These are phyloP conservation scores for Bradypodion pumilum DNA, from an alignment of 2,797 vertebrate genomes.

Conservation along the genomic window DNA sequence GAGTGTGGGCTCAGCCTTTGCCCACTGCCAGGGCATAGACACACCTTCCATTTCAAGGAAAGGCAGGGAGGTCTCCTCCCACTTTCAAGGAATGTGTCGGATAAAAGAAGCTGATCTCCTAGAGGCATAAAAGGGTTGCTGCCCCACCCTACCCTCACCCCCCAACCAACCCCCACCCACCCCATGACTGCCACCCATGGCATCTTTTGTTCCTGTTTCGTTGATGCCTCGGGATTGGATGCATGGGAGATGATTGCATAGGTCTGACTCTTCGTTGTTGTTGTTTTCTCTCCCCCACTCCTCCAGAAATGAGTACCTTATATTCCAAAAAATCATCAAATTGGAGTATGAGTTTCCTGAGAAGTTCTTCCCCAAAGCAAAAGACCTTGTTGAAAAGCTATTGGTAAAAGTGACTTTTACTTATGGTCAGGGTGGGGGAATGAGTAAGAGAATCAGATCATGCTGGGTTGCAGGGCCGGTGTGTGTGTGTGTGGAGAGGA, in stretches of 20 bases:
- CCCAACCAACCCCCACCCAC: too few relatives aligned
- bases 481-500: too few relatives aligned
- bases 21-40: not conserved
- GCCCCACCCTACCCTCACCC: too few relatives aligned
- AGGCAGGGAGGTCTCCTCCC: not conserved
- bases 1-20: too few relatives aligned
- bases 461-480: too few relatives aligned
- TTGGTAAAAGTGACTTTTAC: constrained; percentile 83
- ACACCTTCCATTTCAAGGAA: not conserved
- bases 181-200: too few relatives aligned
- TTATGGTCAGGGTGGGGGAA: too few relatives aligned
- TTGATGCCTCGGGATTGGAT: not conserved
- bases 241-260: constrained; percentile 5
- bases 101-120: too few relatives aligned
- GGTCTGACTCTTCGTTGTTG: constrained; percentile 9
- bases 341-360: constrained; percentile 99
- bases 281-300: constrained; percentile 48
- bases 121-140: too few relatives aligned
- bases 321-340: constrained; percentile 99
- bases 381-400: constrained; percentile 95
- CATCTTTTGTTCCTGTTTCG: too few relatives aligned
- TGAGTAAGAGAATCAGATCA: not conserved
- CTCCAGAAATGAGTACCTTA: constrained; percentile 97
- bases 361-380: constrained; percentile 99
- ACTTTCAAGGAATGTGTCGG: too few relatives aligned